Evolutionary conservation across 2,113 vertebrate species (phyloP).

Genomic region (Helogale parvula): DNA sequence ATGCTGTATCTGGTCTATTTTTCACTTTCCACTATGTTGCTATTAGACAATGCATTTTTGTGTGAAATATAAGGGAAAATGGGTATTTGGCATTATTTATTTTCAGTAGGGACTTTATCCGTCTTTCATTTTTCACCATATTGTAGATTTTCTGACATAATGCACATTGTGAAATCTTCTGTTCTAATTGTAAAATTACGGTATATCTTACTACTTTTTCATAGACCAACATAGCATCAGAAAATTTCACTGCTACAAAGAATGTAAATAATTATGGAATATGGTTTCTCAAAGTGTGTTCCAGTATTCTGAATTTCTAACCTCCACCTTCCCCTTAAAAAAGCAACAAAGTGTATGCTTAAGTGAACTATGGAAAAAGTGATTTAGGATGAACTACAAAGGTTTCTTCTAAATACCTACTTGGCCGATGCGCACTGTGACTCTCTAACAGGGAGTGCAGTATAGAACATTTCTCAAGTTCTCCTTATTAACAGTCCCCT

Average conservation of each 20-base stretch:
- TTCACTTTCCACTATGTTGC: background rate
- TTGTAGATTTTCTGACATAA: background rate
- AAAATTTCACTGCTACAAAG: background rate
- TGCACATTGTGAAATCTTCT: background rate
- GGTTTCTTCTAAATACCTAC: background rate
- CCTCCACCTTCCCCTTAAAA: background rate
- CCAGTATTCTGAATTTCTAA: background rate
- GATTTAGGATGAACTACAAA: background rate
- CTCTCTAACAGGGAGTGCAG: background rate
- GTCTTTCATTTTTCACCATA: background rate
- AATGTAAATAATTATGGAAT: background rate
- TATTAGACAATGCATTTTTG: background rate
- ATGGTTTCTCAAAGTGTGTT: background rate
- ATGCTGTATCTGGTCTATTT: background rate
- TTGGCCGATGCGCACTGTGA: background rate
- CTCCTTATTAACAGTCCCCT: background rate
- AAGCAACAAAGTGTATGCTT: background rate
- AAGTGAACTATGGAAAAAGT: background rate
- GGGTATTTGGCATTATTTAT: background rate
- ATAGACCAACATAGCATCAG: background rate
- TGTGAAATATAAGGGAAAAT: background rate
- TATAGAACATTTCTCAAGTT: background rate
- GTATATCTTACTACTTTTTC: background rate
- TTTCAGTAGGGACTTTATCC: background rate
- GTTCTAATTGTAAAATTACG: background rate